These are phyloP conservation scores for Myripristis murdjan DNA, from an alignment of 2,797 vertebrate genomes.

Conservation along the genomic window DNA sequence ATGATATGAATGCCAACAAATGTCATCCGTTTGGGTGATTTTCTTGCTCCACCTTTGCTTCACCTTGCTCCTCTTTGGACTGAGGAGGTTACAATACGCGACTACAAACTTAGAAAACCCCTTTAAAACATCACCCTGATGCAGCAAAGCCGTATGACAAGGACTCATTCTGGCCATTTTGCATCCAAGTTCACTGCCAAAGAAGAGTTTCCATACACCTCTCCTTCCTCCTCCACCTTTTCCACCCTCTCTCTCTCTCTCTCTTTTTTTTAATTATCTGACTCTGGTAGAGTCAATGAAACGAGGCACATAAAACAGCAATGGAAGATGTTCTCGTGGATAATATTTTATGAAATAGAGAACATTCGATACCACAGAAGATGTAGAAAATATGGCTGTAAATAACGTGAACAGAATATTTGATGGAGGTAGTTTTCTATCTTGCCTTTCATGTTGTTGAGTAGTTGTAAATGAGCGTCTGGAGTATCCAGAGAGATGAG, in stretches of 20 bases:
- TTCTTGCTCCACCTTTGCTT: no score
- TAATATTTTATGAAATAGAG: conserved; percentile 76
- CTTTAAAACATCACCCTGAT: no score
- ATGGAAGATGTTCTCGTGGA: conserved; percentile 68
- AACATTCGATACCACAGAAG: conserved; percentile 72
- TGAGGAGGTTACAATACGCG: no score
- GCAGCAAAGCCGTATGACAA: conserved; percentile 4
- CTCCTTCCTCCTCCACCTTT: conserved; percentile 3
- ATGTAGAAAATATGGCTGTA: conserved; percentile 78
- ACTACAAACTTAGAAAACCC: no score
- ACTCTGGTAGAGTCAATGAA: conserved; percentile 19
- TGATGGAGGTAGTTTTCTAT: conserved; percentile 81
- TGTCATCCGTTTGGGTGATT: no score
- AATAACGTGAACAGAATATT: conserved; percentile 80
- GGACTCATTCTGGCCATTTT: conserved; percentile 9
- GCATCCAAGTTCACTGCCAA: conserved; percentile 17
- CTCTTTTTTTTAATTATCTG: conserved; percentile 65
- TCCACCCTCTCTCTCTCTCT: background rate
- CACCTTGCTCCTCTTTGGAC: no score
- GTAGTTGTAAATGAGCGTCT: conserved; percentile 85
- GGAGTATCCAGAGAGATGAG: conserved; percentile 76
- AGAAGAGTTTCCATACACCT: conserved; percentile 30
- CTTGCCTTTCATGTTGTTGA: conserved; percentile 85
- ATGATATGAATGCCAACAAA: no score
- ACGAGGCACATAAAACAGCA: conserved; percentile 51